A percentile compares a stretch with the other conserved stretches of the same genome.
These are phyloP conservation scores for Ornithorhynchus anatinus DNA, from an alignment of 2,113 vertebrate species.

Conservation along the genomic window DNA sequence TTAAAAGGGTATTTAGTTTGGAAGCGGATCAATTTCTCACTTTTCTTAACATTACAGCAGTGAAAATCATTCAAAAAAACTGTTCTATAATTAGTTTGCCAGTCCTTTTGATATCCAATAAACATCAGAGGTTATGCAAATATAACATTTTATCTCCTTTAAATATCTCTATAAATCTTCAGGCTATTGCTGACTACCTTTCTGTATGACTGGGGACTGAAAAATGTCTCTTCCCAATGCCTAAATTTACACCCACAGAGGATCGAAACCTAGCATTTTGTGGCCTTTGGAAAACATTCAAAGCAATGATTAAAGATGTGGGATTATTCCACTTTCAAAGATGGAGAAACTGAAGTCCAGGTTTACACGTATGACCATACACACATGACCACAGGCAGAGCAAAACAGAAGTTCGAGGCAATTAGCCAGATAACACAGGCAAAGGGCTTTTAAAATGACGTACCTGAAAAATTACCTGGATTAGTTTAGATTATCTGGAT, in stretches of 20 bases:
- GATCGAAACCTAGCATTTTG: too few relatives aligned
- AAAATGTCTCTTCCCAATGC: too few relatives aligned
- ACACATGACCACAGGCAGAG: neutral
- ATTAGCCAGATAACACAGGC: neutral
- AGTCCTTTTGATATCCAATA: constrained; percentile 54
- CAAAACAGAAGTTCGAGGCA: neutral
- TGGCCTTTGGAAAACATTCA: too few relatives aligned
- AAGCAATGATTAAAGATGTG: too few relatives aligned
- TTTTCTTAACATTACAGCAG: constrained; percentile 61
- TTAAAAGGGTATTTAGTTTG: constrained; percentile 61
- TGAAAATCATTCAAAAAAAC: constrained; percentile 62
- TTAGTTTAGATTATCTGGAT: too few relatives aligned
- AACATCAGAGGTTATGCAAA: neutral
- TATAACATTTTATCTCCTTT: constrained; percentile 47
- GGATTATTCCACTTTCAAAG: neutral
- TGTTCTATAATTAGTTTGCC: constrained; percentile 53
- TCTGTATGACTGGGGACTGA: too few relatives aligned
- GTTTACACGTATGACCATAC: neutral
- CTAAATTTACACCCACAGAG: too few relatives aligned
- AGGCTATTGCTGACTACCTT: neutral
- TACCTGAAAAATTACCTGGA: too few relatives aligned
- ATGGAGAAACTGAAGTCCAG: neutral
- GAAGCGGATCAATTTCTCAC: constrained; percentile 63
- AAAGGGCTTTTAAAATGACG: too few relatives aligned
- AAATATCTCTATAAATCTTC: constrained; percentile 38